Evolutionary conservation across 2,888 invertebrate genomes (phyloP), one percentile per base, ranked within the genome.

Genomic region (Pyrrhopygopsis socrates): DNA sequence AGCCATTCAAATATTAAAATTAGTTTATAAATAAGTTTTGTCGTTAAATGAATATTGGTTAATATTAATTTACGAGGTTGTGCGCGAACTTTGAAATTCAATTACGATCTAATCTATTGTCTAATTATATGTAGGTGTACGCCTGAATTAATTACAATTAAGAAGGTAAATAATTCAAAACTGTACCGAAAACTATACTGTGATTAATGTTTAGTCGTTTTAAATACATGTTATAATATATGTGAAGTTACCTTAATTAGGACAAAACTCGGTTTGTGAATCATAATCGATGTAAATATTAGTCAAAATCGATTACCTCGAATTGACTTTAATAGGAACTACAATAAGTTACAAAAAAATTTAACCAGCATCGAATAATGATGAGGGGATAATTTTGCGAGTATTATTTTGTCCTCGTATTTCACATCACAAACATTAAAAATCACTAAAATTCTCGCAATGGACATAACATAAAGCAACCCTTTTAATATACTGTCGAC

Each of bases 381-480:
- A 54, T 4, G 2, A 60, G 27, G 27, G 5, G 24, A 2, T 45
- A 54, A 8, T 58, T 58, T 24, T n/a, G 22, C 15, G 60, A 24
- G 11, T 38, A 67, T 11, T 22, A 20, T 38, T 34, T 34, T 38
- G 34, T 45, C 60, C n/a, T 41, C 27, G 65, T 30, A 74, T 58
- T 22, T 20, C 63, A 50, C 50, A 74, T 58, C n/a, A 74, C 74
- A 34, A 74, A 74, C 50, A 74, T 34, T 4, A 67, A 34, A 67
- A 29, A 63, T 63, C 63, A 63, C 29, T 30, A 63, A 30, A 27
- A 63, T 24, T 67, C 11, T 79, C 45, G 54, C 78, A n/a, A 68
- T 27, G 22, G n/a, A 79, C 27, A 50, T 41, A 73, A 80, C 71
- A 81, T 22, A 45, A 79, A 78, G 70, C 68, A 24, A 58, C 22